Base-by-base conservation (phyloP, 1,140 invertebrate species). In the Polypedilum pembai region DNA sequence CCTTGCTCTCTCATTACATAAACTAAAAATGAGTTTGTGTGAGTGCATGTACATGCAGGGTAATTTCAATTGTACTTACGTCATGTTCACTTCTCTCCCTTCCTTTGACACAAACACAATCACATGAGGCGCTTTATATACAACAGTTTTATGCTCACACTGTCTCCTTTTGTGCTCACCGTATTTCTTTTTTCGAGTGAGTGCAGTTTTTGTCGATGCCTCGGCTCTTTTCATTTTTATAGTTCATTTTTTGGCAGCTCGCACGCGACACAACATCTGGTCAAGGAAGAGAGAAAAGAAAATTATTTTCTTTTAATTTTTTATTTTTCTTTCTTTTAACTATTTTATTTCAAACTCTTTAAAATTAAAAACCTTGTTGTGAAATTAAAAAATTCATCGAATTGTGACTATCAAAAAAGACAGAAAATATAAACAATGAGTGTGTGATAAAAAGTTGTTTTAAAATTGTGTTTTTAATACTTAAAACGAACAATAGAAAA, bases 191-290 rank as follows among this genome's bases (percentile, higher is more conserved):
- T 33, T 33, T 33, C 24, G 24, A 33, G 24, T 21, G 65, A 69
- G 65, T 69, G 65, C 65, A 69, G 65, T 69, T 69, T 66, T 18
- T 20, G 20, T 56, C 12, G 24, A 33, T 33, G 45, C n/a, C 45
- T 56, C 45, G 45, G 12, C n/a, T 56, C 18, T 69, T 69, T 69
- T 69, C 65, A 69, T 69, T 69, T 69, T 69, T 69, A 69, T 69
- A 69, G 65, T 69, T 69, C 65, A 69, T 69, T 69, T 69, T 21
- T 20, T 20, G 65, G 20, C 65, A 69, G 65, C 65, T 69, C 65
- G 65, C 65, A 69, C 65, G 65, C 65, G 65, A 69, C 65, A 69
- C 65, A 69, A 56, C 45, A 56, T 56, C 45, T 56, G 45, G 45
- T 56, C 45, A 56, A 33, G 24, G 24, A 33, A 33, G 45, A 56